A percentile compares a stretch with the other conserved stretches of the same genome.
phyloP scores from a whole-genome alignment of 1,140 invertebrate genomes.

The Panonychus citri region DNA sequence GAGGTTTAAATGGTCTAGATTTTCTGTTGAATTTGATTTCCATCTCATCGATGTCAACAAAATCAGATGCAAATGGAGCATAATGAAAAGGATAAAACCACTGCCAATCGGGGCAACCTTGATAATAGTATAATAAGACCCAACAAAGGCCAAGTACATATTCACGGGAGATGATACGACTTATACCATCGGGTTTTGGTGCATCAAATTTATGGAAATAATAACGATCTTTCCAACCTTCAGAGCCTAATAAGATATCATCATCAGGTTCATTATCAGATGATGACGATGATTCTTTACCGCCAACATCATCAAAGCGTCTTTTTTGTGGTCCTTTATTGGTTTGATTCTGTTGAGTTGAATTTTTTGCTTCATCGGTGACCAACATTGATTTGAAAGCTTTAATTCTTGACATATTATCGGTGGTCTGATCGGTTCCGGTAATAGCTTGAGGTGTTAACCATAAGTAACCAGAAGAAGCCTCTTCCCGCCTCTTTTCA shows the following conservation, averaged over 20 bases:
- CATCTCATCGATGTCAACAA: slow-evolving; percentile 65
- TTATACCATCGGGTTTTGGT: slow-evolving; percentile 38
- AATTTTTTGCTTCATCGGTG: background rate
- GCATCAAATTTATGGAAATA: slow-evolving; percentile 90
- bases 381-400: background rate
- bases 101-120: slow-evolving; percentile 97
- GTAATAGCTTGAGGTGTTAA: background rate
- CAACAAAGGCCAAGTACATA: slow-evolving; percentile 91
- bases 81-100: slow-evolving; percentile 99
- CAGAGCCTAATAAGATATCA: slow-evolving; percentile 85
- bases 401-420: background rate
- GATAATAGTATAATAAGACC: slow-evolving; percentile 96
- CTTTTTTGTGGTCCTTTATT: background rate
- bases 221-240: slow-evolving; percentile 90
- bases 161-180: slow-evolving; percentile 54
- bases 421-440: background rate
- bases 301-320: background rate
- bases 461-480: background rate
- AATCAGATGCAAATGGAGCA: slow-evolving; percentile 98
- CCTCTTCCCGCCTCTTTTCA: background rate
- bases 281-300: background rate
- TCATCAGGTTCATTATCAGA: slow-evolving; percentile 47
- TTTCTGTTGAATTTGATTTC: slow-evolving; percentile 65
- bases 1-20: slow-evolving; percentile 73
- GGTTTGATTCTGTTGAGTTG: background rate